Evolutionary conservation across 2,797 vertebrate species (phyloP).

Genomic region (Chelmon rostratus): DNA sequence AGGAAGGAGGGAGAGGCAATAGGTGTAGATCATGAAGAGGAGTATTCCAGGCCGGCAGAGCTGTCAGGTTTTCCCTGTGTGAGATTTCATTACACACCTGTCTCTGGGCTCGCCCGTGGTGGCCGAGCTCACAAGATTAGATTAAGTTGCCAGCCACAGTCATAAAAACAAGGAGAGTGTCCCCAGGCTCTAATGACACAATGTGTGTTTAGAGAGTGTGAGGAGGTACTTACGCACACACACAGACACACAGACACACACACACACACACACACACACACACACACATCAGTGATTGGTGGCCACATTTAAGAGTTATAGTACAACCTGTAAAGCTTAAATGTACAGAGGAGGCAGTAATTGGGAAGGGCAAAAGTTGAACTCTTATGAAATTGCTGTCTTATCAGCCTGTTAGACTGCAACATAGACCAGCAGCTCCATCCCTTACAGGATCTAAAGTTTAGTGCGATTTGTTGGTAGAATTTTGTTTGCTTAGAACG

Average conservation of each 20-base stretch:
- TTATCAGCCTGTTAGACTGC: neutral
- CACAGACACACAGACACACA: conserved; percentile 35
- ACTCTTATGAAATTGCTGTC: neutral
- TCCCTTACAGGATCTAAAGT: neutral
- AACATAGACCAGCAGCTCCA: neutral
- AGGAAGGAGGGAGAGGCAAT: conserved; percentile 35
- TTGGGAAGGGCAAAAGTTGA: conserved; percentile 16
- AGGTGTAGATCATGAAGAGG: conserved; percentile 43
- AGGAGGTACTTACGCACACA: conserved; percentile 13
- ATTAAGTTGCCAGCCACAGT: conserved; percentile 67
- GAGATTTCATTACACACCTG: conserved; percentile 76
- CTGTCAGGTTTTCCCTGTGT: conserved; percentile 67
- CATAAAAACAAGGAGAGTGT: conserved; percentile 59
- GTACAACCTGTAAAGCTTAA: neutral
- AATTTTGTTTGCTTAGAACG: no score
- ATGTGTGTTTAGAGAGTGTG: conserved; percentile 51
- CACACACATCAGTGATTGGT: conserved; percentile 22
- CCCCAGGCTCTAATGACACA: conserved; percentile 48
- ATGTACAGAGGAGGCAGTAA: conserved; percentile 5
- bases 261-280: no score
- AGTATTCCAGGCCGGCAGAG: conserved; percentile 51
- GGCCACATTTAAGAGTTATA: conserved; percentile 12
- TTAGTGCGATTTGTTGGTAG: no score
- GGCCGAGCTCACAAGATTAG: conserved; percentile 66
- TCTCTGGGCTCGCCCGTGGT: conserved; percentile 55